Evolutionary conservation across 2,888 invertebrate species (phyloP), one percentile per base, ranked within the genome.

Genomic region (Lochmaea crataegi): DNA sequence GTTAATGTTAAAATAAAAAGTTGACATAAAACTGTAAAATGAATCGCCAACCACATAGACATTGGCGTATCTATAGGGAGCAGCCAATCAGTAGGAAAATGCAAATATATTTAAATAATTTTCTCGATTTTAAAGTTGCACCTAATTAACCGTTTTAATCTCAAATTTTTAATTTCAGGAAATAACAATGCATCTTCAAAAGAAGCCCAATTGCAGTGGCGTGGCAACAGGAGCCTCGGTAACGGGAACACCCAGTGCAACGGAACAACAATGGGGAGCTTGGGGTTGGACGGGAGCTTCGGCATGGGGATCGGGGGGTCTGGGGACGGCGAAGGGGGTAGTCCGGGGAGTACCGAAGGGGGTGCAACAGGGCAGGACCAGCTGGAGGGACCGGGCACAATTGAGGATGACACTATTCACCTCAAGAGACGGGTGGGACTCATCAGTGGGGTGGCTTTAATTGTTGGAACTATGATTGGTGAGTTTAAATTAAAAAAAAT

Each of bases 361-460:
- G 89, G 89, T 89, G 84, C 88, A 89, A 88, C 89, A 89, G 90
- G 90, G 90, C 89, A 90, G 85, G 80, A 90, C 69, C 88, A 90
- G 87, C 80, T 90, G 90, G 84, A 94, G 96, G 93, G 96, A 94
- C 88, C 93, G 94, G 93, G 92, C 94, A 89, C 96, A 96, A 91
- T 93, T 95, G 90, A 92, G 96, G 93, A 95, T 94, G 94, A 96
- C 95, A 89, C 94, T 96, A 92, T 97, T 96, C 95, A 96, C 95
- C 96, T 96, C 95, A 94, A 96, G 96, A 96, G 96, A 94, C 95
- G 96, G 94, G 95, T 98, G 93, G 97, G 97, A 92, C 95, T 97
- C 93, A 90, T 97, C 93, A 96, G 96, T 94, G 97, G 97, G 93
- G 96, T 96, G 92, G 96, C 97, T 93, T 92, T 98, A 93, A 98